These are phyloP conservation scores for Clytia hemisphaerica DNA, from an alignment of 30 jellyfish, hydroid and myxozoan genomes.

Conservation along the genomic window DNA sequence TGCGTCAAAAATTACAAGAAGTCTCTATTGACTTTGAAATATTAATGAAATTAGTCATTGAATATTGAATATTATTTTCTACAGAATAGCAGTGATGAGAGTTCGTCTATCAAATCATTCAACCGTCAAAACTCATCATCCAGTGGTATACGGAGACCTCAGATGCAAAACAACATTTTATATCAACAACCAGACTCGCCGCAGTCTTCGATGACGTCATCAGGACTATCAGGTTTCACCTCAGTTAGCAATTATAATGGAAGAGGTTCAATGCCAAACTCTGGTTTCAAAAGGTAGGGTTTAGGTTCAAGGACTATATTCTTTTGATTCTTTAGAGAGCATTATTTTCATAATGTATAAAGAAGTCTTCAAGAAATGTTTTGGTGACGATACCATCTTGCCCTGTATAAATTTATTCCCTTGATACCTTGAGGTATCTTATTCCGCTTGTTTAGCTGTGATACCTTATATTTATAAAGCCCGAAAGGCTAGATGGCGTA, in stretches of 20 bases:
- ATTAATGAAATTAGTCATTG: no score
- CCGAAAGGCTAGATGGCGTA: no score
- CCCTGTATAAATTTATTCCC: background rate
- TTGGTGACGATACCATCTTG: background rate
- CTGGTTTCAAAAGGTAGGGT: conserved; percentile 10
- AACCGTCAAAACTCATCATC: conserved; percentile 21
- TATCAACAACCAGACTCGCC: conserved; percentile 62
- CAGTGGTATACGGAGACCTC: conserved; percentile 32
- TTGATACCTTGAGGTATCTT: background rate
- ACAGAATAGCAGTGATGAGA: conserved; percentile 60
- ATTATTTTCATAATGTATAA: no score
- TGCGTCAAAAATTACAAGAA: no score
- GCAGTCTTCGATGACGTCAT: conserved; percentile 90
- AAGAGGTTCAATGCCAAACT: conserved; percentile 52
- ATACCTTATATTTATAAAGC: no score
- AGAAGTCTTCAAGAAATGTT: background rate
- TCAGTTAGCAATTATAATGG: conserved; percentile 86
- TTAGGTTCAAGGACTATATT: background rate
- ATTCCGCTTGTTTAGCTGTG: no score
- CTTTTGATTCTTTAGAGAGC: background rate
- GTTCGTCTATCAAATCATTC: conserved; percentile 32
- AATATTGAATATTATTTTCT: background rate
- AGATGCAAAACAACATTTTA: conserved; percentile 32
- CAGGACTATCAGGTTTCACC: conserved; percentile 70
- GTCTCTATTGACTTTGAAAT: no score